Evolutionary conservation across 1,140 invertebrate species (phyloP).

Genomic region (Pseudomyrmex cubaensis): DNA sequence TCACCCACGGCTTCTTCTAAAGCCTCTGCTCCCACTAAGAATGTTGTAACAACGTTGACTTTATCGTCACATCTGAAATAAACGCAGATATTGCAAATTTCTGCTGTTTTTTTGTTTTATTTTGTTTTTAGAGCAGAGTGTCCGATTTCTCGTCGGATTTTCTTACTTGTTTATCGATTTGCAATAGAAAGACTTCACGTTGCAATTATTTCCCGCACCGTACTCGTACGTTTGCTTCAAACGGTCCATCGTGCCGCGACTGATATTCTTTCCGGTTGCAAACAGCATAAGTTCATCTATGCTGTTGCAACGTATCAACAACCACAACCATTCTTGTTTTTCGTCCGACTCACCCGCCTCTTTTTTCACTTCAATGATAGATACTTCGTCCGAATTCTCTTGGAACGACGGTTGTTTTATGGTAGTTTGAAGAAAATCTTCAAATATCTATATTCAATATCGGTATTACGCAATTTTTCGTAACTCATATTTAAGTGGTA

Average conservation of each 20-base stretch:
- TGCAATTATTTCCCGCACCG: constrained; percentile 81
- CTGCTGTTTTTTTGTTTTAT: background rate
- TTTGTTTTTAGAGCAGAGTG: too few species aligned
- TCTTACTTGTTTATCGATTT: constrained; percentile 81
- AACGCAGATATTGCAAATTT: constrained; percentile 42
- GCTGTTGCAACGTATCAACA: constrained; percentile 82
- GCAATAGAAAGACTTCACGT: constrained; percentile 83
- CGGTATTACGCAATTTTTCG: constrained; percentile 2
- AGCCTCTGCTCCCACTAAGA: constrained; percentile 82
- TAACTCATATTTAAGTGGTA: constrained; percentile 28
- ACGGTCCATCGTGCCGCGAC: constrained; percentile 76
- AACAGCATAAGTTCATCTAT: constrained; percentile 83
- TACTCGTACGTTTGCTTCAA: constrained; percentile 79
- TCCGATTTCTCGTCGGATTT: too few species aligned
- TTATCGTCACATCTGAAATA: constrained; percentile 75
- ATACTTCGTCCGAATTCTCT: constrained; percentile 21
- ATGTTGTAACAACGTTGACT: constrained; percentile 72
- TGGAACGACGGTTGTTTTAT: constrained; percentile 22
- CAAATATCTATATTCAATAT: constrained; percentile 75
- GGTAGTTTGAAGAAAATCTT: constrained; percentile 78
- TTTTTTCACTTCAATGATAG: constrained; percentile 58
- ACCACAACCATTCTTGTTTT: constrained; percentile 79
- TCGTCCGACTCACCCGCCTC: constrained; percentile 57
- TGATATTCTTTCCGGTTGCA: constrained; percentile 82
- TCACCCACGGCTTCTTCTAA: constrained; percentile 82